These are phyloP conservation scores for Cardiocondyla obscurior DNA, from an alignment of 1,140 invertebrate species.

Conservation along the genomic window DNA sequence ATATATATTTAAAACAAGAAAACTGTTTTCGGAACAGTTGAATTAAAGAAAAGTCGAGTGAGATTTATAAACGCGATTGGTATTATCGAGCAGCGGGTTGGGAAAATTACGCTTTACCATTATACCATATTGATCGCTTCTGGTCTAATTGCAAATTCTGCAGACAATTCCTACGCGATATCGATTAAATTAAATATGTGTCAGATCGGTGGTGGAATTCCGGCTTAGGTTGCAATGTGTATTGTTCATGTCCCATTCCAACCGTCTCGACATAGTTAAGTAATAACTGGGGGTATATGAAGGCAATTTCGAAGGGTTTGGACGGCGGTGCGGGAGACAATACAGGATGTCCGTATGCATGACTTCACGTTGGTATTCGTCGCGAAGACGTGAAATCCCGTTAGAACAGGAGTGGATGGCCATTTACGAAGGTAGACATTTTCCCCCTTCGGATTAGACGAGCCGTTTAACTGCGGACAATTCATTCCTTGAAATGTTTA, in stretches of 20 bases:
- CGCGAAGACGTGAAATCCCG: conserved; percentile 65
- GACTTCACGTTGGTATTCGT: conserved; percentile 18
- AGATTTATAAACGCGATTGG: background rate
- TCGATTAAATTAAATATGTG: conserved; percentile 43
- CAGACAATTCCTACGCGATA: background rate
- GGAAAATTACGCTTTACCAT: background rate
- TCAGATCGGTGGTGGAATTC: background rate
- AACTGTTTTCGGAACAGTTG: background rate
- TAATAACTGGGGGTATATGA: conserved; percentile 32
- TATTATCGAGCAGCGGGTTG: background rate
- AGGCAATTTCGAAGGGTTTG: conserved; percentile 44
- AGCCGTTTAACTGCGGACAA: conserved; percentile 65
- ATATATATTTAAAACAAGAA: background rate
- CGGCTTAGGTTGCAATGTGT: conserved; percentile 20
- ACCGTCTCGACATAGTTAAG: conserved; percentile 40
- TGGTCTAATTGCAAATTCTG: conserved; percentile 5
- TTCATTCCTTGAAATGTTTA: conserved; percentile 45
- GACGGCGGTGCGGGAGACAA: conserved; percentile 29
- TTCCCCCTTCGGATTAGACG: conserved; percentile 59
- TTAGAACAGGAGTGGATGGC: conserved; percentile 49
- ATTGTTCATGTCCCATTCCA: conserved; percentile 24
- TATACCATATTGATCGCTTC: background rate
- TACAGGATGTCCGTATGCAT: conserved; percentile 27
- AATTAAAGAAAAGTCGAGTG: background rate
- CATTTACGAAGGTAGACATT: conserved; percentile 61